Evolutionary conservation across 2,113 vertebrate species (phyloP), one percentile per base, ranked within the genome.

Genomic region (Orthonyx spaldingii): DNA sequence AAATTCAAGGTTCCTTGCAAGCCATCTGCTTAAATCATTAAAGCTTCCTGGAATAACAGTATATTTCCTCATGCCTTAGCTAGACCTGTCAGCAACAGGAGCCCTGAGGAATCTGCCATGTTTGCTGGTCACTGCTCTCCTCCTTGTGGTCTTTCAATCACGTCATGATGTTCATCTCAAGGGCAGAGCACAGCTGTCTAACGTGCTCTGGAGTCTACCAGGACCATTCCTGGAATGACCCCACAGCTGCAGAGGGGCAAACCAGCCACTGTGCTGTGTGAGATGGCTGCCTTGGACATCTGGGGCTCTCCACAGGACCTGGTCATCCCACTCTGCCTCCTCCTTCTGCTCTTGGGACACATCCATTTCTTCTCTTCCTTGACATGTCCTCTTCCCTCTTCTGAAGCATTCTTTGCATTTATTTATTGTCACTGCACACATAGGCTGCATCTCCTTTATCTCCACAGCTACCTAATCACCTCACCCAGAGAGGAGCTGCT

Each of bases 21-120:
- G 52, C 27, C 44, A 90, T 89, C 86, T 96, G 71, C 22, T 83
- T 93, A 96, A 95, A 84, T 63, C 39, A 88, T 84, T 93, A 91
- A 78, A 50, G 3, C 3, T 68, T 83, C 64, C n/a, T 84, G 24
- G 37, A 96, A 93, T 57, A 87, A 93, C 16, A 77, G 57, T 22
- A 17, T 50, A 66, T 86, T 93, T 44, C 70, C 83, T 75, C 2
- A 1, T 72, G 75, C 60, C 50, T 80, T 69, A 59, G 81, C 84
- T 85, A 85, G 75, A 47, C 19, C 78, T 97, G 84, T 92, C 93
- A 96, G 53, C 86, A 94, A 16, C 41, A 83, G 55, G 69, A 92
- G 33, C 83, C 59, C 88, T 61, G 41, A 88, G 68, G 78, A 91
- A 79, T 88, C 57, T 72, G 46, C 82, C 47, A 20, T 39, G 16